Evolutionary conservation across 2,113 vertebrate genomes (phyloP).

Genomic region (Argyrosomus japonicus): DNA sequence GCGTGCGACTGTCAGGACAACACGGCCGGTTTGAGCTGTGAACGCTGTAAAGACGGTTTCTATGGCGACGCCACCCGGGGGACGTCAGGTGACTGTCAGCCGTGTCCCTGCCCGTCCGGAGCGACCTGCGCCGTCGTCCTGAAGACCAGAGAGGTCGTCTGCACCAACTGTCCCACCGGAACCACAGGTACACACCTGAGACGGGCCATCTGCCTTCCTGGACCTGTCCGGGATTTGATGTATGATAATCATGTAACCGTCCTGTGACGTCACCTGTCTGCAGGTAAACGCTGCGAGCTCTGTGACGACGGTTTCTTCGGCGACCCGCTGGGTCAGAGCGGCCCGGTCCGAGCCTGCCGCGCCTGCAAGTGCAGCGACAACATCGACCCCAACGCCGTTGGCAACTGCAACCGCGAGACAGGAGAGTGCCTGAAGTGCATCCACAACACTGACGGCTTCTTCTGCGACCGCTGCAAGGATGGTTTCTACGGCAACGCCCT

Average conservation of each 20-base stretch:
- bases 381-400: slow-evolving; percentile 91
- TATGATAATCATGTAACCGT: not conserved
- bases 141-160: slow-evolving; percentile 93
- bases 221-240: too few relatives aligned
- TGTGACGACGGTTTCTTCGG: slow-evolving; percentile 97
- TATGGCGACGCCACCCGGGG: slow-evolving; percentile 91
- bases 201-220: too few relatives aligned
- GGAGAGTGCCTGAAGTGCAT: slow-evolving; percentile 94
- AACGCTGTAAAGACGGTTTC: slow-evolving; percentile 92
- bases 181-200: slow-evolving; percentile 87
- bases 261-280: not conserved
- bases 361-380: slow-evolving; percentile 94
- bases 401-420: slow-evolving; percentile 88
- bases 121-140: slow-evolving; percentile 92
- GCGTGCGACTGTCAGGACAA: slow-evolving; percentile 91
- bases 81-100: slow-evolving; percentile 86
- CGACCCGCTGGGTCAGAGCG: slow-evolving; percentile 87
- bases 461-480: slow-evolving; percentile 91
- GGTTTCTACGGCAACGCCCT: slow-evolving; percentile 91
- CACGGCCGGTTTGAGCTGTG: slow-evolving; percentile 92
- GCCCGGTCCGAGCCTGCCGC: slow-evolving; percentile 86
- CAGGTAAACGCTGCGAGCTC: slow-evolving; percentile 95
- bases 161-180: slow-evolving; percentile 94
- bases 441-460: slow-evolving; percentile 89
- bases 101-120: slow-evolving; percentile 90